Evolutionary conservation across 2,888 invertebrate genomes (phyloP).

Genomic region (Gastrophysa polygoni): DNA sequence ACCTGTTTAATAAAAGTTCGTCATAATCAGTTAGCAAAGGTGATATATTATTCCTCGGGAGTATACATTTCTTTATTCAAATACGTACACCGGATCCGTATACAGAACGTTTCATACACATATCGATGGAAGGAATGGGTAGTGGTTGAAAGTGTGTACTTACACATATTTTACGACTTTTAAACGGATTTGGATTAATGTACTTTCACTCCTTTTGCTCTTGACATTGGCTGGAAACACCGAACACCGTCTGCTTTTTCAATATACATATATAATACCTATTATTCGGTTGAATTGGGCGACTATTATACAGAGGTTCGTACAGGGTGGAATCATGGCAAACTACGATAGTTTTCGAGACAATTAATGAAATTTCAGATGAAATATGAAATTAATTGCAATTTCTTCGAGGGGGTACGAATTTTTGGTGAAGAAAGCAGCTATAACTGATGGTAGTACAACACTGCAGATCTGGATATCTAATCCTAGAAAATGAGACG

Average conservation of each 20-base stretch:
- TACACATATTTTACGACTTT: not conserved
- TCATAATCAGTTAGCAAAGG: not conserved
- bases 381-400: too few species aligned
- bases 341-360: too few species aligned
- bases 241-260: not conserved
- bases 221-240: conserved; percentile 9
- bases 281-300: not conserved
- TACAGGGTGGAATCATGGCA: too few species aligned
- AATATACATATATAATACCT: too few species aligned
- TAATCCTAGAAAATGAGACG: too few species aligned
- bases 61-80: not conserved
- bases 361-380: too few species aligned
- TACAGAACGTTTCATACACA: not conserved
- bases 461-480: too few species aligned
- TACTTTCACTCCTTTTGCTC: conserved; percentile 8
- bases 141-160: not conserved
- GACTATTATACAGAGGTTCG: too few species aligned
- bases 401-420: too few species aligned
- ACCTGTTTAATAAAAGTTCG: not conserved
- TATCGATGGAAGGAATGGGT: not conserved
- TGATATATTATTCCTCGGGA: not conserved
- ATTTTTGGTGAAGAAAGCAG: too few species aligned
- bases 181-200: not conserved
- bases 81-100: not conserved
- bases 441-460: too few species aligned